Percentiles rank a stretch among this genome's conserved stretches.
These are phyloP conservation scores for Calcarius lapponicus DNA, from an alignment of 2,797 vertebrate genomes.

Conservation along the genomic window DNA sequence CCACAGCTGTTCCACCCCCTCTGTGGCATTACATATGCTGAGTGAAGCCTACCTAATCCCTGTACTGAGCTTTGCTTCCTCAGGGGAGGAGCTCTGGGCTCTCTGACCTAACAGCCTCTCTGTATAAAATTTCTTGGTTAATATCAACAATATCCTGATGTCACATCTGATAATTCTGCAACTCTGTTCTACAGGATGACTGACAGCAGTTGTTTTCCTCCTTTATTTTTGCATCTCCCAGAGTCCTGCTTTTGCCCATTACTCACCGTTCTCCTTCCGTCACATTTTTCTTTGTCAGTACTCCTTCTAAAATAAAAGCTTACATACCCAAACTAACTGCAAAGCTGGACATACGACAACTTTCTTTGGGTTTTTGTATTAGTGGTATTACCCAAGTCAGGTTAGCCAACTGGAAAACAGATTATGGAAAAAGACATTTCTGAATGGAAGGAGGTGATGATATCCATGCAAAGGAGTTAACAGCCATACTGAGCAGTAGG, in stretches of 20 bases:
- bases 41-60: neutral
- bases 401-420: neutral
- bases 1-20: slow-evolving; percentile 15
- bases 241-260: neutral
- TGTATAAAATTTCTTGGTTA: neutral
- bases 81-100: neutral
- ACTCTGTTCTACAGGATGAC: neutral
- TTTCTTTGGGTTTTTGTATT: neutral
- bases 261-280: neutral
- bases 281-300: neutral
- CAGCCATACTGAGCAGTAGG: neutral
- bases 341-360: neutral
- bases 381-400: neutral
- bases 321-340: neutral
- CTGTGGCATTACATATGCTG: neutral
- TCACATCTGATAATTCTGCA: neutral
- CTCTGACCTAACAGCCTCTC: neutral
- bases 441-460: neutral
- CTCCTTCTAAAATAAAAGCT: neutral
- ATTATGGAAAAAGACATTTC: neutral
- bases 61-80: neutral
- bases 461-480: neutral
- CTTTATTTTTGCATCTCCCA: neutral
- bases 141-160: neutral
- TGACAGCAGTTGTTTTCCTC: fast-evolving